phyloP scores from a whole-genome alignment of 2,797 vertebrate species.

The Pangasius larnaudii region DNA sequence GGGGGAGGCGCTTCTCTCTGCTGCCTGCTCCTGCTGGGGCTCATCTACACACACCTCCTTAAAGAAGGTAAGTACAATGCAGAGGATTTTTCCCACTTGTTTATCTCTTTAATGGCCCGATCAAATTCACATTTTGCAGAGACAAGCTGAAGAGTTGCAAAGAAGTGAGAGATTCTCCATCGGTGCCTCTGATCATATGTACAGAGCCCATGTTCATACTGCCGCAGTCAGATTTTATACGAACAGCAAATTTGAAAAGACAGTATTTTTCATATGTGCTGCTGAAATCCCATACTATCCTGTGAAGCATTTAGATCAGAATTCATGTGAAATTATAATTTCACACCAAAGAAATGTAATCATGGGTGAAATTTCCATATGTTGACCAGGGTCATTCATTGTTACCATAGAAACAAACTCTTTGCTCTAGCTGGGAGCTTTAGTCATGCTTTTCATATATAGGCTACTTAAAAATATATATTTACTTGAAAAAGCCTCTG shows the following conservation, averaged over 20 bases:
- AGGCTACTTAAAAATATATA: neutral
- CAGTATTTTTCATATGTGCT: neutral
- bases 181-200: neutral
- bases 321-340: conserved; percentile 15
- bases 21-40: conserved; percentile 84
- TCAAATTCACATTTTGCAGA: neutral
- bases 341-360: neutral
- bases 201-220: neutral
- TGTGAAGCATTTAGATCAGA: neutral
- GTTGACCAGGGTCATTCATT: neutral
- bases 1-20: conserved; percentile 84
- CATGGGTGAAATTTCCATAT: neutral
- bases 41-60: conserved; percentile 83
- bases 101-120: neutral
- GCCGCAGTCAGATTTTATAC: neutral
- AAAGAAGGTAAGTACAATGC: conserved; percentile 79
- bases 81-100: neutral
- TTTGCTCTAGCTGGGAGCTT: neutral
- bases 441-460: neutral
- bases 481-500: neutral
- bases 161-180: neutral
- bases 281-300: neutral
- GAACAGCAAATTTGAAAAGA: neutral
- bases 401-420: conserved; percentile 3
- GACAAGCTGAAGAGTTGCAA: neutral